These are phyloP conservation scores for Lepidochrysops patricia DNA, from an alignment of 2,888 invertebrate species.

Conservation along the genomic window DNA sequence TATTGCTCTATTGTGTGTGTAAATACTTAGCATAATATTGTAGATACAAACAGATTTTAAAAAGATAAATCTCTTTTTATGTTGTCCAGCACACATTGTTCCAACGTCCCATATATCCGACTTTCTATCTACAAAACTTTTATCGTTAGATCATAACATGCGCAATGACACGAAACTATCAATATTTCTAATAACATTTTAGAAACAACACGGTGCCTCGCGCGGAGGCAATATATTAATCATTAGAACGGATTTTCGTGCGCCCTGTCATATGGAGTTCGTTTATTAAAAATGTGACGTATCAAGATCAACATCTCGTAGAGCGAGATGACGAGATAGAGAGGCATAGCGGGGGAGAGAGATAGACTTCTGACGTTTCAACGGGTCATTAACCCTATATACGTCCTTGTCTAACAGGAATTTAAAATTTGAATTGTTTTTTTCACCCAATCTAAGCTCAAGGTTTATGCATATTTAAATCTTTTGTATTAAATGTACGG, in stretches of 20 bases:
- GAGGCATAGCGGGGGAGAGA: conserved; percentile 41
- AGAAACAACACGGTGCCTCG: conserved; percentile 71
- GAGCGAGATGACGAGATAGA: conserved; percentile 49
- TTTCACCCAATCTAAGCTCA: conserved; percentile 51
- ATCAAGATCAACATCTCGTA: conserved; percentile 73
- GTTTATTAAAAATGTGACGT: conserved; percentile 75
- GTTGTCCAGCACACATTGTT: conserved; percentile 46
- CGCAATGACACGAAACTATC: conserved; percentile 72
- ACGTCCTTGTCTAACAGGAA: conserved; percentile 73
- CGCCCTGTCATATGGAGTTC: conserved; percentile 71
- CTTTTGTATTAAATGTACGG: conserved; percentile 41
- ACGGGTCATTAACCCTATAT: conserved; percentile 72
- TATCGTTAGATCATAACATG: conserved; percentile 66
- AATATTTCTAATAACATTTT: conserved; percentile 72
- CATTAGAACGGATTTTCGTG: conserved; percentile 72
- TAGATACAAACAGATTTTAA: conserved; percentile 38
- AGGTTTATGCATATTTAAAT: conserved; percentile 42
- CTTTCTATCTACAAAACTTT: conserved; percentile 19
- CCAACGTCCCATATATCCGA: conserved; percentile 55
- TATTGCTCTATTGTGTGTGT: conserved; percentile 41
- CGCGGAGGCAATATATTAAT: conserved; percentile 66
- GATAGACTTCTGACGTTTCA: conserved; percentile 68
- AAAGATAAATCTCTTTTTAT: conserved; percentile 39
- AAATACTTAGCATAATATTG: conserved; percentile 27
- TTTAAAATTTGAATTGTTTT: conserved; percentile 74